Evolutionary conservation across 1,140 invertebrate genomes (phyloP), one percentile per base, ranked within the genome.

Genomic region (Sarcophaga bullata): DNA sequence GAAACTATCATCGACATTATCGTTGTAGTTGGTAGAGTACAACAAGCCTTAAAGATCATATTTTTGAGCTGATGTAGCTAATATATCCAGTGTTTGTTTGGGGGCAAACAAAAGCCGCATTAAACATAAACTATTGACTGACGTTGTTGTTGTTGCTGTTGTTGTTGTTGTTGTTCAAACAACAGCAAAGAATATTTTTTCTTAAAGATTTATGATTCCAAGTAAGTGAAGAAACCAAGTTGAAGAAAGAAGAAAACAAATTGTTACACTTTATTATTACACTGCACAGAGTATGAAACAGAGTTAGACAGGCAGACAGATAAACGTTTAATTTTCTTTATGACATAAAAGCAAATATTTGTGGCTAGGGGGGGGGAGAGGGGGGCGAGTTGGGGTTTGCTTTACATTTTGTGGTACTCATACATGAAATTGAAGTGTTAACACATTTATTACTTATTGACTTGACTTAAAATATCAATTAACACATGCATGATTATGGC

Each of bases 401-500:
- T n/a, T 68, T 2, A 37, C 25, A 37, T 37, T 37, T 25, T 58
- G 15, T 68, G 62, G n/a, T 68, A 25, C 62, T 68, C 17, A 25
- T 78, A 78, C 75, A 78, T 78, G 75, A 78, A 78, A 78, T 78
- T 78, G 75, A 78, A 78, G 75, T 78, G 75, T 78, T 78, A 81
- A 81, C 80, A 72, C 80, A 81, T 81, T 81, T 81, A 72, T 72
- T 68, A 72, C 80, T 81, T 81, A 81, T 62, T 81, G 80, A 81
- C 50, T 81, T 81, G 80, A 72, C 62, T 72, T 81, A 81, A 81
- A 81, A 62, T 62, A 68, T 72, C 62, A 62, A 81, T 81, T 81
- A 81, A 81, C 80, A 81, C 52, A 72, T 81, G 68, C 80, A 54
- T 81, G 80, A 68, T 81, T 81, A 81, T 81, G 80, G 62, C 80